A percentile compares a stretch with the other conserved stretches of the same genome.
Conservation (phyloP, 1,140 invertebrate genomes). For the Cyrtorhinus lividipennis region DNA sequence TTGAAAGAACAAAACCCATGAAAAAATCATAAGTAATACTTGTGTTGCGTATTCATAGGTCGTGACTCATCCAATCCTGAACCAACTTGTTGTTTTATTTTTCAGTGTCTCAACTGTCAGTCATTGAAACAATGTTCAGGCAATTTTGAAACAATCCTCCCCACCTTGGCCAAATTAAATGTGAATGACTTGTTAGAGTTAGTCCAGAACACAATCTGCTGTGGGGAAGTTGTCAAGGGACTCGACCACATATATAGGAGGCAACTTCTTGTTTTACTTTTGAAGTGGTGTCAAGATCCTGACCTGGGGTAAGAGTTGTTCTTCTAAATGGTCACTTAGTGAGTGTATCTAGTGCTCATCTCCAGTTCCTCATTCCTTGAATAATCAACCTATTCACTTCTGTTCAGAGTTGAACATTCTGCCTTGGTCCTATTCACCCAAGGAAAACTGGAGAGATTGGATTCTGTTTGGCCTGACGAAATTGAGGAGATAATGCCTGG, state of each 20-base stretch:
- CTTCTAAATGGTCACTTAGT: background rate
- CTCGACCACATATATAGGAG: background rate
- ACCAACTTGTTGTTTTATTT: background rate
- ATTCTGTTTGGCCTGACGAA: background rate
- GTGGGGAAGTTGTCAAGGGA: background rate
- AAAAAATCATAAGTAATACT: too few species aligned
- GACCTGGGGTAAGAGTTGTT: background rate
- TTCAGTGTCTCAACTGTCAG: background rate
- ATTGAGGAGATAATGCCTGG: background rate
- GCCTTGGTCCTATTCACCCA: background rate
- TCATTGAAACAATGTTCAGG: background rate
- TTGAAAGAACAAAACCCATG: background rate
- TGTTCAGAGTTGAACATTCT: background rate
- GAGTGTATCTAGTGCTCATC: too few species aligned
- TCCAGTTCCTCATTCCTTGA: too few species aligned
- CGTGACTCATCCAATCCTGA: background rate
- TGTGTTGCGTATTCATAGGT: too few species aligned
- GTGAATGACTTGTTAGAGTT: background rate
- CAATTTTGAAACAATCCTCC: background rate
- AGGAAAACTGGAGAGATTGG: background rate
- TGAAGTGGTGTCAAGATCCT: background rate
- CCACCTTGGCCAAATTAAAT: background rate
- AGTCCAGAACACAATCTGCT: background rate
- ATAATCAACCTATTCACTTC: too few species aligned
- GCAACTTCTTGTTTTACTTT: background rate